These are phyloP conservation scores for Hyphantria cunea DNA, from an alignment of 1,140 invertebrate genomes.

Conservation along the genomic window DNA sequence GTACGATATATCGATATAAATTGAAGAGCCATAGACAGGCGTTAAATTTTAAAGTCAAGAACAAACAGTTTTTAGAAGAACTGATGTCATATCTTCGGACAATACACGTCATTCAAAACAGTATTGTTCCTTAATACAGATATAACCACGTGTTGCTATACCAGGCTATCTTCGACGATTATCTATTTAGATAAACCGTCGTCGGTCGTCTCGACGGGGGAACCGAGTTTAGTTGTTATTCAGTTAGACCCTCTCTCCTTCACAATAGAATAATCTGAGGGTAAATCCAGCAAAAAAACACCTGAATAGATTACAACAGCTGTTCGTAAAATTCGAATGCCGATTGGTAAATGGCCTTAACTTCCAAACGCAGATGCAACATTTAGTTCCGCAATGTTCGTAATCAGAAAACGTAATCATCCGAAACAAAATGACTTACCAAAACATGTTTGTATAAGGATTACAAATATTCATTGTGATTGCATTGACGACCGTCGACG, in stretches of 20 bases:
- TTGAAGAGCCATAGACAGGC: not conserved
- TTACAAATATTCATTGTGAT: conserved; percentile 8
- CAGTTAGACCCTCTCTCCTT: conserved; percentile 37
- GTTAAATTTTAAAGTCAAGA: no score
- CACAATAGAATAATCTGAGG: conserved; percentile 20
- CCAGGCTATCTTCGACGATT: conserved; percentile 46
- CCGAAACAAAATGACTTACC: conserved; percentile 25
- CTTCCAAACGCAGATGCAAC: conserved; percentile 6
- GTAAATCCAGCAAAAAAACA: conserved; percentile 18
- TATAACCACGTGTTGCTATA: conserved; percentile 26
- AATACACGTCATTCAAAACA: not conserved
- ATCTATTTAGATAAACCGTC: conserved; percentile 59
- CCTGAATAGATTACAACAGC: conserved; percentile 18
- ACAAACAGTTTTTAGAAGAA: no score
- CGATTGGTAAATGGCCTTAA: conserved; percentile 10
- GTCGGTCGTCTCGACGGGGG: conserved; percentile 42
- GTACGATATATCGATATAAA: no score
- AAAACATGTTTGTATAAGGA: conserved; percentile 16
- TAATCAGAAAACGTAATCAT: conserved; percentile 17
- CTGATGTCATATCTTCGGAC: not conserved
- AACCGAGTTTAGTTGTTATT: conserved; percentile 53
- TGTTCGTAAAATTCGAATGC: conserved; percentile 10
- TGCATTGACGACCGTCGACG: conserved; percentile 11
- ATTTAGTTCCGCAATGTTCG: conserved; percentile 14
- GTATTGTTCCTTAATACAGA: conserved; percentile 34